Evolutionary conservation across 1,140 invertebrate genomes (phyloP), one percentile per base, ranked within the genome.

Genomic region (Lutraria rhynchaena): DNA sequence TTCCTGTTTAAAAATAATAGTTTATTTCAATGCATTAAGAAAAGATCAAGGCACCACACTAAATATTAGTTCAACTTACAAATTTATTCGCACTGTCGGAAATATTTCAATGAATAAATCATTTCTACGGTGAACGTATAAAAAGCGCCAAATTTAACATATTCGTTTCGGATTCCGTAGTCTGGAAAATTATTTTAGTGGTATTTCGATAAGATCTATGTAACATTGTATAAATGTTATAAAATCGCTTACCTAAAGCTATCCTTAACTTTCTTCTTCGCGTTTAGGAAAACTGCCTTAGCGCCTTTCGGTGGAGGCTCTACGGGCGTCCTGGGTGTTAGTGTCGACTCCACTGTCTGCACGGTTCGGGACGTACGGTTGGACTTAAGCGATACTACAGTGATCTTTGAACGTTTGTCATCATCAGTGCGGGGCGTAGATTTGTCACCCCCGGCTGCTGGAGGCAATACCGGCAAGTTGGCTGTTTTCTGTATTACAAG

Each of bases 311-410:
- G 58, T 24, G 33, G 37, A 44, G 53, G 53, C 19, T 55, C 35
- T 19, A 35, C 61, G 19, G 44, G 60, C 19, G 33, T 55, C 31
- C 76, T 63, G 2, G 60, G 65, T 15, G 63, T 57, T 37, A 80
- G 65, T 15, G 46, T 35, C 4, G 76, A 80, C 76, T 65, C 61
- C 1, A 57, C 31, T 22, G 76, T 80, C 35, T 80, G 76, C 2
- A 80, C 76, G 1, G 76, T 80, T 15, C 65, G 49, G 33, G 76
- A 80, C 4, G 76, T 80, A 4, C 76, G 63, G 49, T 80, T 67
- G 3, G 76, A 80, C 55, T 80, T 80, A 11, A 80, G 33, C 1
- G 76, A 80, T 15, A 80, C 55, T 1, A 80, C 76, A 22, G 76
- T 80, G 5, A 80, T 80, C 35, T 80, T 80, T 11, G 76, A 80